Evolutionary conservation across 2,888 invertebrate species (phyloP).

Genomic region (Glyphotaelius pellucidus): DNA sequence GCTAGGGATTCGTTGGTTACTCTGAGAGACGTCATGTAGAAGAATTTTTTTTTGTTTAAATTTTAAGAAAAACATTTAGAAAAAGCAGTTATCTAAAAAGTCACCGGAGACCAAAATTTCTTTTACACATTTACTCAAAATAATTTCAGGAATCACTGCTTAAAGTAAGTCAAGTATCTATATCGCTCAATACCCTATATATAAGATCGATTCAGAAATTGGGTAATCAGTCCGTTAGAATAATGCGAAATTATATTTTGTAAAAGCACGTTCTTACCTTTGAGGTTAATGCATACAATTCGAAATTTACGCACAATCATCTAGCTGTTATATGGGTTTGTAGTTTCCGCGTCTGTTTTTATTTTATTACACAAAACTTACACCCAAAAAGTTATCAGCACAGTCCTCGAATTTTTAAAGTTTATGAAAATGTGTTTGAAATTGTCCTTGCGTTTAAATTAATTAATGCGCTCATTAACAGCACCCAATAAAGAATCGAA

Average conservation of each 20-base stretch:
- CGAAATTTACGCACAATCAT: background rate
- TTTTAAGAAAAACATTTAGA: too few relatives aligned
- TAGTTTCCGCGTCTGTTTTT: background rate
- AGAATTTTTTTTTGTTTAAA: too few relatives aligned
- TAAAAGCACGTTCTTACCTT: background rate
- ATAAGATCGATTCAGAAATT: too few relatives aligned
- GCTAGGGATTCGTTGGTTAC: too few relatives aligned
- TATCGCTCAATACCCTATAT: too few relatives aligned
- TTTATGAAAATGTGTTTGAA: background rate
- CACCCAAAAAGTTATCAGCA: background rate
- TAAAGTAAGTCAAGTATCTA: too few relatives aligned
- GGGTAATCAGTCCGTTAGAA: background rate
- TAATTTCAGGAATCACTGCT: too few relatives aligned
- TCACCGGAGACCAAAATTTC: too few relatives aligned
- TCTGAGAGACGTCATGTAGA: too few relatives aligned
- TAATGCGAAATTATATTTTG: background rate
- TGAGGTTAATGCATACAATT: background rate
- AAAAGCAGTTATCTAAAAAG: too few relatives aligned
- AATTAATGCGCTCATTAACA: background rate
- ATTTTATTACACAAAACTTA: background rate
- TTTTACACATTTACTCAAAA: too few relatives aligned
- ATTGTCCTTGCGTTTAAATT: background rate
- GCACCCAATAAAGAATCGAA: background rate
- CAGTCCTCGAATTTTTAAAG: background rate
- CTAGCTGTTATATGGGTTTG: background rate